These are phyloP conservation scores for Podiceps cristatus DNA, from an alignment of 2,113 vertebrate species.

Conservation along the genomic window DNA sequence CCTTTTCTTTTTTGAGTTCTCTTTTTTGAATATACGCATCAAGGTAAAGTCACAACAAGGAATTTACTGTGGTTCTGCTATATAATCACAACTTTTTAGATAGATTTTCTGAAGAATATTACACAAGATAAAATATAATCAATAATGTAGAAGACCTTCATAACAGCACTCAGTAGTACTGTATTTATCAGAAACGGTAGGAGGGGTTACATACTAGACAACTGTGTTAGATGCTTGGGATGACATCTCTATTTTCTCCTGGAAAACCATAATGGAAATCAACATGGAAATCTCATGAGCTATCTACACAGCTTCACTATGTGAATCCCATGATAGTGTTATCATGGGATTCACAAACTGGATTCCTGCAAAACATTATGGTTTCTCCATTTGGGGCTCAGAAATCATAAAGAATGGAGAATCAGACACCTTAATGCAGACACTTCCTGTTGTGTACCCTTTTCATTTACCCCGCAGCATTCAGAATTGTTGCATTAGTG, in stretches of 20 bases:
- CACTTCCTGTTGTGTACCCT: background rate
- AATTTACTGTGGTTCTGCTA: background rate
- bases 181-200: background rate
- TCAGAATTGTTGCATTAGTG: background rate
- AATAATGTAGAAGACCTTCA: background rate
- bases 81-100: background rate
- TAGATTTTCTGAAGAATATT: background rate
- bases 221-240: background rate
- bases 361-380: background rate
- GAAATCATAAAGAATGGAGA: background rate
- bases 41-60: background rate
- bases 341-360: background rate
- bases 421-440: background rate
- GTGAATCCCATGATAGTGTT: background rate
- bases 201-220: background rate
- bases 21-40: background rate
- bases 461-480: background rate
- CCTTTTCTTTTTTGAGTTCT: background rate
- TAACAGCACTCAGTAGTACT: background rate
- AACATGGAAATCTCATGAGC: background rate
- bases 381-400: background rate
- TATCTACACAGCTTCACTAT: background rate
- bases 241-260: background rate
- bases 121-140: background rate
- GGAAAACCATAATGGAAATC: background rate